Base-by-base conservation (phyloP, 2,888 invertebrate genomes). In the Eurytoma californica region DNA sequence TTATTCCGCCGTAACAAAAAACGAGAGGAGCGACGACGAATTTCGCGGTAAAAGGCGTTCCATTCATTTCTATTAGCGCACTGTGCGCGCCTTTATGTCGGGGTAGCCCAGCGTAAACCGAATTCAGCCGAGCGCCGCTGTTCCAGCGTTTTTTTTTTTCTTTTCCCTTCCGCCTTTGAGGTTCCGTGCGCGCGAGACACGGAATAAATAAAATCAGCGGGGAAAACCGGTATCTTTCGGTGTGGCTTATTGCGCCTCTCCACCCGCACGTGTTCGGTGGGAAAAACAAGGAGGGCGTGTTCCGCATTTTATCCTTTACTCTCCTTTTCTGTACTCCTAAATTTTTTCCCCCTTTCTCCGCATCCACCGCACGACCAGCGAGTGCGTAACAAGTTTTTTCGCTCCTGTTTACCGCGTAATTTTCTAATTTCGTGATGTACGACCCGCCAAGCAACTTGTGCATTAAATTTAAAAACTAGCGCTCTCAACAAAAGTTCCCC, bases 41-140 rank as follows among this genome's bases (percentile, higher is more conserved):
- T 72, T 72, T 63, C 39, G 72, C 72, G 72, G 63, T 53, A 53
- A 72, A 72, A 72, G 72, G 53, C 63, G 53, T 57, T 58, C 75
- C 67, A 75, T 77, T 77, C 69, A 57, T 77, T 77, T 70, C 70
- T 70, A 77, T 77, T 70, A 77, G 65, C 39, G 65, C 49, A n/a
- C 49, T 16, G n/a, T 24, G 24, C 12, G 63, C 63, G 9, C n/a
- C 39, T 63, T 5, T 14, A 18, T 18, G 39, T 55, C 24, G 20
- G 14, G 39, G 39, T 9, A 28, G 47, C 47, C 5, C 14, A n/a
- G 53, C 39, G 63, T 39, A 60, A 67, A 74, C 67, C 74, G 60
- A 76, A 76, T 69, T 76, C 69, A 61, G 55, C 55, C 13, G 13
- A 51, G 49, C 24, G 14, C 20, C 51, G 28, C 30, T 39, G 39